Evolutionary conservation across 2,888 invertebrate genomes (phyloP).

Genomic region (Thalpophila matura): DNA sequence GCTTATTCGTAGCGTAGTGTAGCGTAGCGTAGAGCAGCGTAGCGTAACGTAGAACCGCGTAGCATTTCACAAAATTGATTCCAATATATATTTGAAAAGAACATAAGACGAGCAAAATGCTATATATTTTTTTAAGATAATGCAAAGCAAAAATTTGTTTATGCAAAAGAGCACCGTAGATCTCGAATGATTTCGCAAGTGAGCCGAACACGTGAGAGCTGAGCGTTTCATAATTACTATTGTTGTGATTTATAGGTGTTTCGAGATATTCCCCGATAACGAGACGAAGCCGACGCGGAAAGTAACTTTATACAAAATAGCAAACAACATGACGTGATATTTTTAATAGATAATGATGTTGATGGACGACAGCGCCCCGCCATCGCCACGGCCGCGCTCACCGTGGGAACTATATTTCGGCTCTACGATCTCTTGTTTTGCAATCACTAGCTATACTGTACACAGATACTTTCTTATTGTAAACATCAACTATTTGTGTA

Average conservation of each 20-base stretch:
- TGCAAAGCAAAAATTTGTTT: conserved; percentile 58
- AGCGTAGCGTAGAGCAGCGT: neutral
- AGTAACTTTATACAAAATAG: conserved; percentile 88
- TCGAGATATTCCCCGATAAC: conserved; percentile 81
- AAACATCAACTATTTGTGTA: conserved; percentile 66
- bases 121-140: conserved; percentile 7
- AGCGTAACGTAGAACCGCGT: neutral
- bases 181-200: conserved; percentile 67
- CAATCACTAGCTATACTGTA: conserved; percentile 80
- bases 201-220: conserved; percentile 63
- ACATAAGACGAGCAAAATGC: neutral
- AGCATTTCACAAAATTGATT: neutral
- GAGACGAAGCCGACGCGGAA: conserved; percentile 76
- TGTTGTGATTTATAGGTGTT: conserved; percentile 86
- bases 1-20: neutral
- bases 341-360: conserved; percentile 90
- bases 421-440: conserved; percentile 82
- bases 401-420: conserved; percentile 89
- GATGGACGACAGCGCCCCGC: conserved; percentile 86
- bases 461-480: conserved; percentile 70
- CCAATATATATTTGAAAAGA: neutral
- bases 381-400: conserved; percentile 76
- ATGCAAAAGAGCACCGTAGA: conserved; percentile 59
- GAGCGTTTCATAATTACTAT: conserved; percentile 83
- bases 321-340: conserved; percentile 90